Evolutionary conservation across 2,797 vertebrate species (phyloP), one percentile per base, ranked within the genome.

Genomic region (Rachycentron canadum): DNA sequence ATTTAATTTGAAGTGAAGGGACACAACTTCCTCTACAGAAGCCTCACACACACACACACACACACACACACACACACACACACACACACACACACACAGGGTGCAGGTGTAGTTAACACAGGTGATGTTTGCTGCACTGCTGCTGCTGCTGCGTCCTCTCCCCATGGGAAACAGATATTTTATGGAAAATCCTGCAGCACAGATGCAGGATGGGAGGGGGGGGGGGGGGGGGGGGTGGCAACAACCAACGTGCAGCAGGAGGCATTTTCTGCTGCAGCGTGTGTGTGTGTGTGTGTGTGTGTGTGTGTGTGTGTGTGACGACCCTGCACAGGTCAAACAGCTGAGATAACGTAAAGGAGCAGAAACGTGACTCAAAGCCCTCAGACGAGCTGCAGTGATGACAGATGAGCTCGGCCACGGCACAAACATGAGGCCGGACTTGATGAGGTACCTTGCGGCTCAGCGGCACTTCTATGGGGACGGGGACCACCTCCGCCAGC

Each of bases 381-480:
- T 7, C 32, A 32, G 32, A 32, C 32, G 32, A 28, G 70, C 40
- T 7, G 66, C 68, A 19, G 11, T 11, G 19, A 36, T 0, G 28
- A 32, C 11, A 47, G 60, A 76, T 34, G 14, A 50, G 43, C 11
- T 3, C n/a, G n/a, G n/a, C n/a, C n/a, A n/a, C 32, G 7, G 32
- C 32, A 32, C 23, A 40, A 49, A 43, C 26, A 23, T 8, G 17
- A 0, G 1, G 12, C 13, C 6, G 14, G 34, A 28, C 21, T 58
- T 52, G 1, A 65, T 4, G 1, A 53, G 17, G 57, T 94, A 99
- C 98, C 97, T 99, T 99, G 88, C 98, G 96, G 17, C 98, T 99
- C 64, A 99, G 96, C 0, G 98, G 98, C 86, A 99, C 98, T 95
- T 99, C 98, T 26, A 99, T 99, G 72, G 98, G 98, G 83, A 99